Conservation (phyloP, 2,888 invertebrate genomes). For the Acrobasis consociella region DNA sequence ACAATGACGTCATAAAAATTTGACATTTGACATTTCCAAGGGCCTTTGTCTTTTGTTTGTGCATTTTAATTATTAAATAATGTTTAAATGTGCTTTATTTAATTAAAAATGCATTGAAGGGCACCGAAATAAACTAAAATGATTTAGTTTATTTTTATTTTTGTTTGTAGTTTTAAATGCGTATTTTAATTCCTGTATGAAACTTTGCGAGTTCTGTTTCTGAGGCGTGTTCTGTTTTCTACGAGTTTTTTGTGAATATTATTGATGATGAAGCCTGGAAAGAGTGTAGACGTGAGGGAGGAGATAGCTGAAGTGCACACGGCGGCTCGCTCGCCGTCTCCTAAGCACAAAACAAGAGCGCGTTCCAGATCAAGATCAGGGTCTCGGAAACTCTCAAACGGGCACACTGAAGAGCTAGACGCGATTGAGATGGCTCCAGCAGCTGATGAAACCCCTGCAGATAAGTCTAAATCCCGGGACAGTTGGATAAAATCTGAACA, state of each 20-base stretch:
- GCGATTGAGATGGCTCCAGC: conserved; percentile 36
- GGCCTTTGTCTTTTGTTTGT: conserved; percentile 37
- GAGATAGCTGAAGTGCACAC: conserved; percentile 76
- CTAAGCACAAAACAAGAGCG: conserved; percentile 59
- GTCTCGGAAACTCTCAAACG: conserved; percentile 70
- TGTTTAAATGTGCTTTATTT: conserved; percentile 1
- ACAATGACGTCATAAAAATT: conserved; percentile 21
- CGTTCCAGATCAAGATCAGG: conserved; percentile 62
- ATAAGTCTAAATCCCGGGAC: conserved; percentile 66
- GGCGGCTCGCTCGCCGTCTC: conserved; percentile 68
- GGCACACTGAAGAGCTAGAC: conserved; percentile 50
- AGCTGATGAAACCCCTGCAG: conserved; percentile 46
- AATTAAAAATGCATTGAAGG: neutral
- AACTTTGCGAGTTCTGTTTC: neutral
- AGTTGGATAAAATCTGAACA: conserved; percentile 78
- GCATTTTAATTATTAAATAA: conserved; percentile 19
- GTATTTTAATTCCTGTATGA: neutral
- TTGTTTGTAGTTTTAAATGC: neutral
- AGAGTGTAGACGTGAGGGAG: conserved; percentile 62
- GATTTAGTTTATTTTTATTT: conserved; percentile 1
- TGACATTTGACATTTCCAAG: conserved; percentile 44
- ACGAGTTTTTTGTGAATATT: conserved; percentile 37
- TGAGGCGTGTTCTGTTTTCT: conserved; percentile 31
- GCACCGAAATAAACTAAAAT: neutral
- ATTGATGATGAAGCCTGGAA: conserved; percentile 68